Conservation (phyloP, 2,888 invertebrate species). For the Caenorhabditis becei region DNA sequence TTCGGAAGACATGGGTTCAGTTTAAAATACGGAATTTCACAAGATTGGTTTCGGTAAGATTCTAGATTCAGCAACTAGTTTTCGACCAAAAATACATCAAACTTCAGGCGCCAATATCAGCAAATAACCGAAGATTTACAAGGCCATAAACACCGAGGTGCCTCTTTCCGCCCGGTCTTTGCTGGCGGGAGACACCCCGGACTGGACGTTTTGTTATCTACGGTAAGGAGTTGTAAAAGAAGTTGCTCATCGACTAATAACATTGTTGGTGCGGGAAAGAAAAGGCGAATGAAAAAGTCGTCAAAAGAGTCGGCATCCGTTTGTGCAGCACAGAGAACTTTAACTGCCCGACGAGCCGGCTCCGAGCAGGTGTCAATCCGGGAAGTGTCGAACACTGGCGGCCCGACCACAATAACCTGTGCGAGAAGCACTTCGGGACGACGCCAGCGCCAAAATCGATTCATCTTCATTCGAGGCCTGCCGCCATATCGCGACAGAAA, state of each 20-base stretch:
- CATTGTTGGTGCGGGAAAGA: constrained; percentile 26
- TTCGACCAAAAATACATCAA: constrained; percentile 45
- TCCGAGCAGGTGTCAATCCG: constrained; percentile 43
- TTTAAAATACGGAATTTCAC: too few relatives aligned
- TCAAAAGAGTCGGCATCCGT: constrained; percentile 44
- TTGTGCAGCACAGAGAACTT: constrained; percentile 33
- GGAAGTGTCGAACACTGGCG: neutral
- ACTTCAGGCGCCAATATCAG: constrained; percentile 49
- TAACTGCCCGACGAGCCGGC: constrained; percentile 33
- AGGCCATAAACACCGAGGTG: constrained; percentile 49
- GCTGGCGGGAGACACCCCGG: neutral
- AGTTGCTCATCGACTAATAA: constrained; percentile 17
- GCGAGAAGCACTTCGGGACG: constrained; percentile 32
- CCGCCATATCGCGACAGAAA: constrained; percentile 54
- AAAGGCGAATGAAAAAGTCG: constrained; percentile 21
- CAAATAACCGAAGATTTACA: constrained; percentile 58
- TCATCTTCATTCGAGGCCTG: constrained; percentile 58
- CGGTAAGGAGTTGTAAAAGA: constrained; percentile 1
- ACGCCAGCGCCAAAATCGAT: constrained; percentile 54
- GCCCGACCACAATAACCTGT: constrained; percentile 52
- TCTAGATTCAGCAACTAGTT: constrained; percentile 25
- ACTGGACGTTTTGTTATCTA: neutral
- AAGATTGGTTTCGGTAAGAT: neutral
- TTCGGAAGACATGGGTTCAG: neutral
- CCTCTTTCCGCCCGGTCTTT: neutral